Percentiles rank a stretch among this genome's conserved stretches.
Evolutionary conservation across 2,797 vertebrate genomes (phyloP).

Genomic region (Phoebastria nigripes): DNA sequence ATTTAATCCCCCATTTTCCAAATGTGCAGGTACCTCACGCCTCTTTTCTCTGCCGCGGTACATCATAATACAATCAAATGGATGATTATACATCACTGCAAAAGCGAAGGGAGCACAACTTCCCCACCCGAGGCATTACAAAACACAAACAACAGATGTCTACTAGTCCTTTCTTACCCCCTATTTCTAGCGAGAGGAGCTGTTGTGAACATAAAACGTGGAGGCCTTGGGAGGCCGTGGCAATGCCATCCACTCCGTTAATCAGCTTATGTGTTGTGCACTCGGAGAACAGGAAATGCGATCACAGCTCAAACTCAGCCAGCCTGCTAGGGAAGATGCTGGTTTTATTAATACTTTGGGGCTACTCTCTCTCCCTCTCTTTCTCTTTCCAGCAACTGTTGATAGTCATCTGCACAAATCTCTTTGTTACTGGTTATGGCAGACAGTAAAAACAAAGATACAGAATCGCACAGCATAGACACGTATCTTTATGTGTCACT

Average conservation of each 20-base stretch:
- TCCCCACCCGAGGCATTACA: not conserved
- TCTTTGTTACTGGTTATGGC: slow-evolving; percentile 9
- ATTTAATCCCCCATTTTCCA: not conserved
- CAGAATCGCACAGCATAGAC: not conserved
- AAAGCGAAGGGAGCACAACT: not conserved
- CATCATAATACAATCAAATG: not conserved
- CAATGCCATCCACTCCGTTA: not conserved
- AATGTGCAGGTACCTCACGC: not conserved
- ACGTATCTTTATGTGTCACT: slow-evolving; percentile 4
- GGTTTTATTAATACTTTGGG: not conserved
- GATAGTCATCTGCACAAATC: slow-evolving; percentile 28
- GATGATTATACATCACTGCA: not conserved
- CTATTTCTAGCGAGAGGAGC: not conserved
- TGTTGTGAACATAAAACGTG: not conserved
- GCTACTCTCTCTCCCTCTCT: not conserved
- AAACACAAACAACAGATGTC: slow-evolving; percentile 25
- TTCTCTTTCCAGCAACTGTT: not conserved
- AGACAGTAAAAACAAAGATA: slow-evolving; percentile 31
- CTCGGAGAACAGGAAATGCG: not conserved
- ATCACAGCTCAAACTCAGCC: not conserved
- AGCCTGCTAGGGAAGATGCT: not conserved
- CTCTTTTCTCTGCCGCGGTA: not conserved
- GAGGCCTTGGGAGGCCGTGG: not conserved
- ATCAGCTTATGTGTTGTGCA: not conserved
- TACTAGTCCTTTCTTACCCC: not conserved